Evolutionary conservation across 2,113 vertebrate species (phyloP).

Genomic region (Ornithorhynchus anatinus): DNA sequence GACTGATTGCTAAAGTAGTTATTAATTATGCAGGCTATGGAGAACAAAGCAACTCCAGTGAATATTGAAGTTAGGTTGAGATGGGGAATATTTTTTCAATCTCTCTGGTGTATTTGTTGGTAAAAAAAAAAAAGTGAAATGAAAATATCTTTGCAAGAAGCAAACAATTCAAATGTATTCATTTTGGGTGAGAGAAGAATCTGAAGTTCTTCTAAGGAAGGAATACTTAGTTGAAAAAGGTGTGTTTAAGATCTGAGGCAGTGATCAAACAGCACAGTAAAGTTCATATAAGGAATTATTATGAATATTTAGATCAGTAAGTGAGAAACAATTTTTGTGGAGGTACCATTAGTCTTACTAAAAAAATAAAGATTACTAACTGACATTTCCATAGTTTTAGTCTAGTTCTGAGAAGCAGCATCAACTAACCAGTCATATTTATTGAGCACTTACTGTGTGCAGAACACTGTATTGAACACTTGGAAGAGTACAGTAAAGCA

Average conservation of each 20-base stretch:
- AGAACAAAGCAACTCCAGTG: slow-evolving; percentile 73
- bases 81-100: slow-evolving; percentile 27
- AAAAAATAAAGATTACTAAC: no score
- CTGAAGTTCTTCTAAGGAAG: neutral
- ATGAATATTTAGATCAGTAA: no score
- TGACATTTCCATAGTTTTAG: no score
- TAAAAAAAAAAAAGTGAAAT: slow-evolving; percentile 51
- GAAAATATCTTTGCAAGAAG: slow-evolving; percentile 51
- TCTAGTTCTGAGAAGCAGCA: no score
- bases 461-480: no score
- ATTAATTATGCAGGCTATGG: slow-evolving; percentile 73
- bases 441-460: no score
- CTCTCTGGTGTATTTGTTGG: slow-evolving; percentile 61
- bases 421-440: no score
- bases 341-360: no score
- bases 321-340: neutral
- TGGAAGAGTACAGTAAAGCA: no score
- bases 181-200: slow-evolving; percentile 32
- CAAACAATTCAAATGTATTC: slow-evolving; percentile 49
- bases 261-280: no score
- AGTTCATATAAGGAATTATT: neutral
- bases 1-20: slow-evolving; percentile 78
- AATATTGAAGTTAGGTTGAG: slow-evolving; percentile 40
- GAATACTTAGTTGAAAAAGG: no score
- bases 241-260: no score